These are phyloP conservation scores for Drosophila eugracilis DNA, from an alignment of 1,140 invertebrate species.

Conservation along the genomic window DNA sequence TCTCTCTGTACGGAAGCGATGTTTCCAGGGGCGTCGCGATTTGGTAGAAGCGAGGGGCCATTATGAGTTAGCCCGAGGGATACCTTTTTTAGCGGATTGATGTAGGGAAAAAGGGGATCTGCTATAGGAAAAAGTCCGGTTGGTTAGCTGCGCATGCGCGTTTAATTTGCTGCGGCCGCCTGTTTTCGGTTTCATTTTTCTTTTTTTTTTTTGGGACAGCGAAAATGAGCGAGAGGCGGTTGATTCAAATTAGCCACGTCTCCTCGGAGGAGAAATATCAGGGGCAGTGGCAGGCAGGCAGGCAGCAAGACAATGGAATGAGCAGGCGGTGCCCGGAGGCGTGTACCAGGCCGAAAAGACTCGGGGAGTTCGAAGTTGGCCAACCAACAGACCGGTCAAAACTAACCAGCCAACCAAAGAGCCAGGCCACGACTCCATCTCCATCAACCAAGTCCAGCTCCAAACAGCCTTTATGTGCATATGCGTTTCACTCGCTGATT, in stretches of 20 bases:
- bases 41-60: neutral
- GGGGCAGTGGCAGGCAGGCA: slow-evolving; percentile 60
- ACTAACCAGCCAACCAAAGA: slow-evolving; percentile 57
- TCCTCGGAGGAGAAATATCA: slow-evolving; percentile 69
- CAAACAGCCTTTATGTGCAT: slow-evolving; percentile 72
- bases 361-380: slow-evolving; percentile 27
- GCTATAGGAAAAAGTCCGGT: slow-evolving; percentile 2
- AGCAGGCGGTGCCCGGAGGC: slow-evolving; percentile 78
- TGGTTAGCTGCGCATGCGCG: slow-evolving; percentile 67
- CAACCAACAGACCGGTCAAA: slow-evolving; percentile 54
- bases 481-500: slow-evolving; percentile 81
- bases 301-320: slow-evolving; percentile 74
- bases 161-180: slow-evolving; percentile 70
- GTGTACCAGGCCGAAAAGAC: slow-evolving; percentile 68
- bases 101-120: too few relatives aligned
- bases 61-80: slow-evolving; percentile 59
- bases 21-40: slow-evolving; percentile 38
- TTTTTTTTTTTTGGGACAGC: slow-evolving; percentile 78
- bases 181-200: slow-evolving; percentile 78
- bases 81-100: slow-evolving; percentile 8
- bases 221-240: slow-evolving; percentile 81
- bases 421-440: slow-evolving; percentile 49
- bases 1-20: slow-evolving; percentile 69
- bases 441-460: slow-evolving; percentile 25
- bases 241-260: slow-evolving; percentile 83